Evolutionary conservation across 1,140 invertebrate genomes (phyloP).

Genomic region (Zaprionus lachaisei): DNA sequence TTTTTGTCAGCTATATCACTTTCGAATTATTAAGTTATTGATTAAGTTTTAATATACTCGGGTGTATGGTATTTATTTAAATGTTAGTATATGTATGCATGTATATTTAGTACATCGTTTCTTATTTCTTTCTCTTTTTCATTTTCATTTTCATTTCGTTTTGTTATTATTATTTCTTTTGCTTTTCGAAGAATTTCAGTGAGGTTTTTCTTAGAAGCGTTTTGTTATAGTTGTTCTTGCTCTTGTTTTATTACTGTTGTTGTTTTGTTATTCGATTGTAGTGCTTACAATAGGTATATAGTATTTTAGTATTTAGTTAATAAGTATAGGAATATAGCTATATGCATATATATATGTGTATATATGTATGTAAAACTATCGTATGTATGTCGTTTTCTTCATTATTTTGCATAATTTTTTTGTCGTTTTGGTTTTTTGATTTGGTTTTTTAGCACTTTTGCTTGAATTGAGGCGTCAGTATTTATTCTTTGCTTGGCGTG

Average conservation of each 20-base stretch:
- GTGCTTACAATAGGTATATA: slow-evolving; percentile 65
- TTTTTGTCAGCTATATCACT: slow-evolving; percentile 81
- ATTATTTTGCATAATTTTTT: slow-evolving; percentile 8
- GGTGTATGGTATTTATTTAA: slow-evolving; percentile 45
- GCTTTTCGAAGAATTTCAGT: slow-evolving; percentile 82
- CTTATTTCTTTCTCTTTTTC: not conserved
- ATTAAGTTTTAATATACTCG: slow-evolving; percentile 59
- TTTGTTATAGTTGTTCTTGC: slow-evolving; percentile 34
- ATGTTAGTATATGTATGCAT: slow-evolving; percentile 30
- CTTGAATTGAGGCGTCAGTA: slow-evolving; percentile 27
- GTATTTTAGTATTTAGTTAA: slow-evolving; percentile 45
- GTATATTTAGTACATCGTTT: slow-evolving; percentile 18
- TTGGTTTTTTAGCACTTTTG: slow-evolving; percentile 20
- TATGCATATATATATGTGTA: slow-evolving; percentile 38
- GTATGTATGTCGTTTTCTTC: slow-evolving; percentile 13
- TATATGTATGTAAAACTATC: slow-evolving; percentile 37
- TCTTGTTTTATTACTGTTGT: slow-evolving; percentile 31
- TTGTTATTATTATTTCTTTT: slow-evolving; percentile 6
- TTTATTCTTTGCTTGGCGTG: slow-evolving; percentile 22
- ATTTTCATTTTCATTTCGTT: not conserved
- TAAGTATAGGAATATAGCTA: slow-evolving; percentile 46
- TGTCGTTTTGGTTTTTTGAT: slow-evolving; percentile 8
- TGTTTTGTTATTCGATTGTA: slow-evolving; percentile 57
- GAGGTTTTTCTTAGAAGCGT: slow-evolving; percentile 81
- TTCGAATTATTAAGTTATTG: slow-evolving; percentile 81